Percentiles rank a stretch among this genome's conserved stretches.
Evolutionary conservation across 2,888 invertebrate genomes (phyloP).

Genomic region (Acanthosepion pharaonis): DNA sequence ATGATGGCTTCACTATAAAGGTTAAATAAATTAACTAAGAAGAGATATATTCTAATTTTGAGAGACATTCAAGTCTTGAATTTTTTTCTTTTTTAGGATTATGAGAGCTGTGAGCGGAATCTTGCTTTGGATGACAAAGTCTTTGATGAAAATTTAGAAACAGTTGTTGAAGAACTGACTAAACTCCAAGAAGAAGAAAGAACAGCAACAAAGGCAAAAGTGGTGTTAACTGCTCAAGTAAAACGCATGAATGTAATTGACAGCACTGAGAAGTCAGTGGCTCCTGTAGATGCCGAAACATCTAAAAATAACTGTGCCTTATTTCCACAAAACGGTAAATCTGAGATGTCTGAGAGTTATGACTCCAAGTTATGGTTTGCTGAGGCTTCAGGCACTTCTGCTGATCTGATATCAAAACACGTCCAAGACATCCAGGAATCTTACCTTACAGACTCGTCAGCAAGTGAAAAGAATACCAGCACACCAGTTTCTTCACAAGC

Average conservation of each 20-base stretch:
- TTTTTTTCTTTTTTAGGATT: background rate
- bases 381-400: background rate
- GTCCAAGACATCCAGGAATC: background rate
- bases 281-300: background rate
- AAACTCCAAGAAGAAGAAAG: background rate
- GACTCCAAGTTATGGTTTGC: background rate
- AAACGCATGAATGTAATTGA: background rate
- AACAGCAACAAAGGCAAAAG: background rate
- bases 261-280: background rate
- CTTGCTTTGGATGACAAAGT: background rate
- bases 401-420: background rate
- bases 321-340: background rate
- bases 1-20: too few relatives aligned
- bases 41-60: background rate
- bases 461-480: background rate
- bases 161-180: background rate
- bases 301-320: background rate
- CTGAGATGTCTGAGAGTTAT: background rate
- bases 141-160: constrained; percentile 1
- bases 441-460: background rate
- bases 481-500: background rate
- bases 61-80: background rate
- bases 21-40: too few relatives aligned
- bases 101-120: background rate
- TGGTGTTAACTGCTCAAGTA: background rate